Evolutionary conservation across 2,113 vertebrate species (phyloP), one percentile per base, ranked within the genome.

Genomic region (Dasyprocta punctata): DNA sequence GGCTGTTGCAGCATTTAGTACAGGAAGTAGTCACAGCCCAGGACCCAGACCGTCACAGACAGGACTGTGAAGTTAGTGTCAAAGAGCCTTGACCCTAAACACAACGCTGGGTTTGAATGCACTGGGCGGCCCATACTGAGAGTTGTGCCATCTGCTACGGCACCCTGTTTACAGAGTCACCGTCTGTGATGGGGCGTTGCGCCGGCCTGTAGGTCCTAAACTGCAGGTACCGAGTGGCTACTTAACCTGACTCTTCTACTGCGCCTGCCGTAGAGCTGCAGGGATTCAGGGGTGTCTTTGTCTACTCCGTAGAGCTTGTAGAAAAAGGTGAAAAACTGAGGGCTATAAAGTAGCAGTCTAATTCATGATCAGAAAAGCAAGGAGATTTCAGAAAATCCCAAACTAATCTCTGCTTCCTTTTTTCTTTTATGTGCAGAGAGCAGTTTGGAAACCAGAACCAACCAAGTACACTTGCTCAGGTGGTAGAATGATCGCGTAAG

Each of bases 101-200:
- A 16, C 19, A 28, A 9, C 0, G 0, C 47, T 56, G 61, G 93
- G 71, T 30, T 41, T 28, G 41, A 11, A 26, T 1, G 54, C 47
- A 0, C 22, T 5, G 1, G 22, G 3, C 5, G 0, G 1, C 7
- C 0, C 0, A 17, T 28, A 1, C 3, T 0, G 12, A 28, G 5
- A 26, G n/a, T 10, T 3, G 12, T 11, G 1, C 0, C 0, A 4
- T 1, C 2, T 6, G 28, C 0, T 30, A 1, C 0, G 7, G 16
- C 4, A 1, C 11, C 58, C 7, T 30, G 1, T 0, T 2, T 28
- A 4, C 9, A 22, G 30, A 6, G 0, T 4, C 5, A 0, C 41
- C 41, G 28, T 5, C 44, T 16, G 10, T 0, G 22, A 3, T 5
- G 0, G 0, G 16, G 24, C 0, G 0, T 5, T 0, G 0, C 0